Evolutionary conservation across 2,113 vertebrate genomes (phyloP).

Genomic region (Phainopepla nitens): DNA sequence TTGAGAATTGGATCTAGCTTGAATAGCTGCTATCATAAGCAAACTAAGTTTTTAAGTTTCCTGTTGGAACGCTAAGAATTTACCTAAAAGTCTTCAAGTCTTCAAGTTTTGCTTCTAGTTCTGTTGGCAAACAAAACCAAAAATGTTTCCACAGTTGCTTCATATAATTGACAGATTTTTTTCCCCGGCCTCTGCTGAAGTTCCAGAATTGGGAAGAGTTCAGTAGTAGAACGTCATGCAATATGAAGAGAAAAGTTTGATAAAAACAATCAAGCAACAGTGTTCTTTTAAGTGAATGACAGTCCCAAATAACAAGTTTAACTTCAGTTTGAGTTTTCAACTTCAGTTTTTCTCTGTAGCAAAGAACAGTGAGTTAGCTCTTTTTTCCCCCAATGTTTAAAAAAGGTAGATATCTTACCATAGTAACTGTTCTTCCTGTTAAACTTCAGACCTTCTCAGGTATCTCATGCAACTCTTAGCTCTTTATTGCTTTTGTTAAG

Average conservation of each 20-base stretch:
- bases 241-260: neutral
- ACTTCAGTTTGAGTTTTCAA: no score
- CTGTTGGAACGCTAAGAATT: neutral
- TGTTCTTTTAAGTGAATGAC: neutral
- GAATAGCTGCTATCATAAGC: neutral
- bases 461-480: neutral
- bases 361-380: neutral
- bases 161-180: neutral
- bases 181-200: rapidly evolving
- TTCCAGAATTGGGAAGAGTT: neutral
- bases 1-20: neutral
- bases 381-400: neutral
- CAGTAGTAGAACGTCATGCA: neutral
- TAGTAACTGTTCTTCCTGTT: neutral
- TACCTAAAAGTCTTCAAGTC: neutral
- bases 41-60: neutral
- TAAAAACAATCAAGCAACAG: neutral
- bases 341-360: neutral
- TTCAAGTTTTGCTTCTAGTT: neutral
- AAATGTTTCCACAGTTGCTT: neutral
- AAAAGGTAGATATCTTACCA: neutral
- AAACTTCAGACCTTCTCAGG: neutral
- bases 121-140: neutral
- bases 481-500: neutral
- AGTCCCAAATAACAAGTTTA: neutral